Conservation (phyloP, 2,888 invertebrate species). For the Drosophila neoperkinsi region DNA sequence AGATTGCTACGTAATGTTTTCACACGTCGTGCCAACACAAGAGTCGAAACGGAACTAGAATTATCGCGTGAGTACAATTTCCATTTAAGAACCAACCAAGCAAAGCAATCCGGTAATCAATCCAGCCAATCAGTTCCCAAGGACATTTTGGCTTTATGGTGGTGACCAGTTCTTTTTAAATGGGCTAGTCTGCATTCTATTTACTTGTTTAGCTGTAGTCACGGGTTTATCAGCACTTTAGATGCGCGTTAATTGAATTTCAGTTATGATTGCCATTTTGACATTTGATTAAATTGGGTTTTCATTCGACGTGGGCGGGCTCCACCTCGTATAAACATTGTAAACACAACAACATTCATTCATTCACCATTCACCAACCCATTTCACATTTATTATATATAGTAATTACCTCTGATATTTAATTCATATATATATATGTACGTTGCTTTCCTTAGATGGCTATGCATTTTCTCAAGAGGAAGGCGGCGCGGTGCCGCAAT, state of each 20-base stretch:
- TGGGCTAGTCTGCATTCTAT: slow-evolving; percentile 31
- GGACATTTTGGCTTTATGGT: slow-evolving; percentile 33
- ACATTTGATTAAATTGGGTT: slow-evolving; percentile 31
- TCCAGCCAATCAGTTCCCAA: slow-evolving; percentile 40
- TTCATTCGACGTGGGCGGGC: background rate
- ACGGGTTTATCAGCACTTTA: slow-evolving; percentile 31
- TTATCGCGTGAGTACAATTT: slow-evolving; percentile 93
- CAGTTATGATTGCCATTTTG: slow-evolving; percentile 29
- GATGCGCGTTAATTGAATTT: slow-evolving; percentile 42
- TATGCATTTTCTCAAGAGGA: slow-evolving; percentile 99
- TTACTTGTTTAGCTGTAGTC: slow-evolving; percentile 1
- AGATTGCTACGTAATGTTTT: slow-evolving; percentile 97
- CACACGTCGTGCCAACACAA: slow-evolving; percentile 90
- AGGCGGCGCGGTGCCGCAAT: slow-evolving; percentile 97
- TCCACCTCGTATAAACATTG: background rate
- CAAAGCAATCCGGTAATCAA: background rate
- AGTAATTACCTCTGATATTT: slow-evolving; percentile 15
- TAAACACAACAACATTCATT: slow-evolving; percentile 8
- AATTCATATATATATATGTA: background rate
- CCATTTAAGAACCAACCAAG: slow-evolving; percentile 34
- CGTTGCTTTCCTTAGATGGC: slow-evolving; percentile 89
- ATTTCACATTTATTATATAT: background rate
- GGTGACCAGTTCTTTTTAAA: slow-evolving; percentile 41
- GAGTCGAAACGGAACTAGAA: slow-evolving; percentile 94
- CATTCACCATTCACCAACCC: slow-evolving; percentile 17